Percentiles rank a stretch among this genome's conserved stretches.
Conservation (phyloP, 1,140 invertebrate species). For the Brachionus rubens region DNA sequence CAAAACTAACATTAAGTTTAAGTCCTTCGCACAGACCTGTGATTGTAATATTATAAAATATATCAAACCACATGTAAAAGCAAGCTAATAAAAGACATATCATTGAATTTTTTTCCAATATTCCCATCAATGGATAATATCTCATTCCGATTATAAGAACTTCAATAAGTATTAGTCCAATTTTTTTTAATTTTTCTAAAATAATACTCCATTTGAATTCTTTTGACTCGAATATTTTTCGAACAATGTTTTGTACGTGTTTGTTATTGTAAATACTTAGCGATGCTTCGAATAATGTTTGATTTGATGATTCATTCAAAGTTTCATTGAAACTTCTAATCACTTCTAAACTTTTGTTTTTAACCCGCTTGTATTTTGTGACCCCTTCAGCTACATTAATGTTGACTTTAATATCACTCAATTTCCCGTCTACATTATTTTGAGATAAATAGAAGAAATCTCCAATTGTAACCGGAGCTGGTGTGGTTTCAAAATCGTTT, state of each 20-base stretch:
- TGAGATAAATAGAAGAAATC: not conserved
- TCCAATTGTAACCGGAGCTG: not conserved
- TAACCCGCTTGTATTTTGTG: not conserved
- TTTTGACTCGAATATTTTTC: slow-evolving; percentile 32
- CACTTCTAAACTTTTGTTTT: slow-evolving; percentile 1
- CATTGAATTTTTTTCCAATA: slow-evolving; percentile 30
- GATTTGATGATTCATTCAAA: not conserved
- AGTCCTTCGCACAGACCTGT: slow-evolving; percentile 40
- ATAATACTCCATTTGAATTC: slow-evolving; percentile 15
- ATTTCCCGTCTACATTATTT: not conserved
- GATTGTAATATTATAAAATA: slow-evolving; percentile 3
- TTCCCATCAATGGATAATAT: slow-evolving; percentile 34
- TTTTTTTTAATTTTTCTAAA: slow-evolving; percentile 29
- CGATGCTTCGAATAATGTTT: slow-evolving; percentile 22
- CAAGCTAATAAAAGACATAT: slow-evolving; percentile 1
- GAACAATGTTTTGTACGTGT: slow-evolving; percentile 1
- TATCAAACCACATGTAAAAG: slow-evolving; percentile 37
- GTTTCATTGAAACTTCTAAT: slow-evolving; percentile 6
- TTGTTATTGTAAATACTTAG: slow-evolving; percentile 18
- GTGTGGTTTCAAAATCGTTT: not conserved
- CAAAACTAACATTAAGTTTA: slow-evolving; percentile 22
- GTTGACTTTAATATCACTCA: not conserved
- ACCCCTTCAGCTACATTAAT: not conserved
- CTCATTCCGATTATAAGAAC: slow-evolving; percentile 29
- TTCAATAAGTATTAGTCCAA: slow-evolving; percentile 8